A percentile compares a stretch with the other conserved stretches of the same genome.
Conservation (phyloP, 1,140 invertebrate species). For the Antheraea mylitta region DNA sequence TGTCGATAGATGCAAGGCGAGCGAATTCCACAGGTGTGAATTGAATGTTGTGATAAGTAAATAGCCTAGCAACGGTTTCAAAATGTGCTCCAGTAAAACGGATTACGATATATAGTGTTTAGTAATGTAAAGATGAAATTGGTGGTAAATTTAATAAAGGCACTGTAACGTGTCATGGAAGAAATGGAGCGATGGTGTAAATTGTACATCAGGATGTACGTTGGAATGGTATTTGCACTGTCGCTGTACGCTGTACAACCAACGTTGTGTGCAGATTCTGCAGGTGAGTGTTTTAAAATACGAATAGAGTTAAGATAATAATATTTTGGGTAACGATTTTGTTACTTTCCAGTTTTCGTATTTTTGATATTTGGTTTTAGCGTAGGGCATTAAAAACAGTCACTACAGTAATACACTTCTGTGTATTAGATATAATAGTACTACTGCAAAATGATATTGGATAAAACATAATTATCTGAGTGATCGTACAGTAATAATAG, state of each 20-base stretch:
- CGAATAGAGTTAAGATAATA: background rate
- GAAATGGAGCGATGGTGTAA: conserved; percentile 62
- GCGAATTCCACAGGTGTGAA: conserved; percentile 64
- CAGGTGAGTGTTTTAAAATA: conserved; percentile 38
- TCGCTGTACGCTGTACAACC: background rate
- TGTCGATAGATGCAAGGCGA: conserved; percentile 47
- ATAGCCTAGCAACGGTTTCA: conserved; percentile 58
- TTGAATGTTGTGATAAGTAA: conserved; percentile 59
- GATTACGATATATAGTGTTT: conserved; percentile 3
- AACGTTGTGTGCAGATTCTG: conserved; percentile 14
- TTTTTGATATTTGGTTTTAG: too few relatives aligned
- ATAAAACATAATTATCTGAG: too few relatives aligned
- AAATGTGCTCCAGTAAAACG: conserved; percentile 16
- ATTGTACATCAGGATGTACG: conserved; percentile 49
- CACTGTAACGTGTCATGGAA: conserved; percentile 62
- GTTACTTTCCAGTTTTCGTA: too few relatives aligned
- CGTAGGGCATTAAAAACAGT: too few relatives aligned
- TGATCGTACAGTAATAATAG: too few relatives aligned
- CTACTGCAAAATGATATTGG: too few relatives aligned
- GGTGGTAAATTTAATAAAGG: conserved; percentile 1
- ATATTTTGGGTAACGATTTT: background rate
- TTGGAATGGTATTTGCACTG: conserved; percentile 39
- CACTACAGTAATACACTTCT: too few relatives aligned
- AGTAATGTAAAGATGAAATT: conserved; percentile 4
- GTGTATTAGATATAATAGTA: too few relatives aligned